These are phyloP conservation scores for Eidolon helvum DNA, from an alignment of 2,113 vertebrate genomes.

Conservation along the genomic window DNA sequence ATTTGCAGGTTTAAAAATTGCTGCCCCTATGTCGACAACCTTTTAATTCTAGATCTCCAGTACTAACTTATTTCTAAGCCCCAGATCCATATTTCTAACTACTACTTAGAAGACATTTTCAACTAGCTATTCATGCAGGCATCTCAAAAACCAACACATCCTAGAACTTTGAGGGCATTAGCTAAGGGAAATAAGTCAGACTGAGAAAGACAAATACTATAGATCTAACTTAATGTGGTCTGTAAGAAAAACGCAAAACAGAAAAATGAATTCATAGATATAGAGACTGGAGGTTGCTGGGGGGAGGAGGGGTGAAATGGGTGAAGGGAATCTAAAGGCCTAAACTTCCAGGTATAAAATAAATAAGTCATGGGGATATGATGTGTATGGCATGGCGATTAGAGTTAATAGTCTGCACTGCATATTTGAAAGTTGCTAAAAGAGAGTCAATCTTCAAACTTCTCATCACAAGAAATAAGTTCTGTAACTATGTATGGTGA, in stretches of 20 bases:
- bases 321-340: too few relatives aligned
- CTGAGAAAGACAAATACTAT: not conserved
- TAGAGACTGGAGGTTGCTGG: too few relatives aligned
- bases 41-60: not conserved
- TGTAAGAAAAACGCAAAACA: not conserved
- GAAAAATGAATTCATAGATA: not conserved
- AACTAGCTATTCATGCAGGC: not conserved
- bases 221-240: not conserved
- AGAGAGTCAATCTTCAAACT: not conserved
- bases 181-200: not conserved
- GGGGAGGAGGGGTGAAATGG: too few relatives aligned
- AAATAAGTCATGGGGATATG: not conserved
- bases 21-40: not conserved
- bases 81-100: not conserved
- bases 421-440: not conserved
- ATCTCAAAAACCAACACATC: not conserved
- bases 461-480: not conserved
- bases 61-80: not conserved
- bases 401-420: too few relatives aligned
- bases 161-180: not conserved
- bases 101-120: not conserved
- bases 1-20: slow-evolving; percentile 8
- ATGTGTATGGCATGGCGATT: too few relatives aligned
- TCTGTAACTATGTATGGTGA: not conserved
- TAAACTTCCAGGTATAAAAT: not conserved